Evolutionary conservation across 2,113 vertebrate genomes (phyloP), one percentile per base, ranked within the genome.

Genomic region (Taurulus bubalis): DNA sequence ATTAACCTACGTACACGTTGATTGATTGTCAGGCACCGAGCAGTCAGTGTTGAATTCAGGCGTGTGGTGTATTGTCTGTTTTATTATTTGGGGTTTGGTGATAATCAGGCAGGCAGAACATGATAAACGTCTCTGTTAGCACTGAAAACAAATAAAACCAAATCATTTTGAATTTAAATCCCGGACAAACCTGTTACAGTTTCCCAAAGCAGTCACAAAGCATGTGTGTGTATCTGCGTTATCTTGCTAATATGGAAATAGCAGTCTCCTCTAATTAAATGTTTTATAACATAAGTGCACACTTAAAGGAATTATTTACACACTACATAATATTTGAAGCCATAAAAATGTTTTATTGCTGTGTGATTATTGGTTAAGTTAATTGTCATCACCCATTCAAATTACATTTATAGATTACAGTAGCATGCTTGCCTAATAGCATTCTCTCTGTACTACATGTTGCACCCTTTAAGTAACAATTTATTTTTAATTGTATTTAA

Each of bases 171-270:
- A n/a, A n/a, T 51, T 51, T n/a, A 2, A 22, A 51, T 22, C 20
- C 18, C 49, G 2, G 49, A 51, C 18, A 22, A 51, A 51, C 8
- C 49, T 9, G 49, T 8, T 6, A 32, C 70, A 71, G 62, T 47
- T 58, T 74, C 69, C 45, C 49, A n/a, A 1, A 55, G 34, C 73
- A 70, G 53, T 38, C 71, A 20, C 79, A 40, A 26, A 42, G 16
- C 42, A 42, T 8, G 28, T 30, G n/a, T 60, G 34, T 65, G 34
- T 36, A 1, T 45, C 3, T 60, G 62, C 38, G 67, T 45, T 32
- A 14, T 73, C 28, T 26, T 36, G 32, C 45, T 70, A 55, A 64
- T 53, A 76, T 65, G 65, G 22, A 24, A 49, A 75, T 83, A 22
- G 45, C 26, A 49, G 1, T 8, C 15, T 34, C 55, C 30, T 45